Evolutionary conservation across 2,113 vertebrate species (phyloP), one percentile per base, ranked within the genome.

Genomic region (Colius striatus): DNA sequence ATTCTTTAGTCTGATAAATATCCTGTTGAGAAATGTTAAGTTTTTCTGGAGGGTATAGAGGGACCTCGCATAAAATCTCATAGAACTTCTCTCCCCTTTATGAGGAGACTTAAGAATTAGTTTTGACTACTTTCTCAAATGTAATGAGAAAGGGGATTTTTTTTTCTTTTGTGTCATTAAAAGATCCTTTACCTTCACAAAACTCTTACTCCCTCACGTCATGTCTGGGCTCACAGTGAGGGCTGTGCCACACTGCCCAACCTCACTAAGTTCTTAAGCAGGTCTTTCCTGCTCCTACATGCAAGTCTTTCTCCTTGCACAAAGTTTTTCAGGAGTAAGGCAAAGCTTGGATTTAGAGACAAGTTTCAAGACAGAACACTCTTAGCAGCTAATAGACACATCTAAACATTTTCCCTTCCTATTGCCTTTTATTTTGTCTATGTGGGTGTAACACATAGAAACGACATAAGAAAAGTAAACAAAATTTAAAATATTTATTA

Each of bases 161-260:
- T 63, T 61, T 80, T 53, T 19, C 25, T 8, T 17, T 47, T 1
- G 1, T 12, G 15, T 7, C 20, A 54, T 9, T 45, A 62, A 43
- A 14, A 8, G 7, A 62, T 51, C 25, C 10, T 16, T 48, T 41
- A 25, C 10, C 16, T 63, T 74, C 36, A 34, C 14, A 23, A 36
- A 51, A 63, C 10, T 5, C 48, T 72, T 82, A 16, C 6, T 8
- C 4, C 4, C 9, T 71, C 9, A n/a, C 2, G 4, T 34, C 6
- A 16, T 4, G 8, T 5, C 66, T 82, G 10, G 29, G 27, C 18
- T 26, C 51, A 45, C 0, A 1, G 8, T 7, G 50, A 25, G 11
- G 43, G 19, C 34, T 63, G 12, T 0, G 0, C 38, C 4, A 0
- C 0, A 5, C 16, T 65, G 30, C 43, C 13, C 0, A 2, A 11